These are phyloP conservation scores for Lepidochrysops patricia DNA, from an alignment of 2,888 invertebrate genomes.

Conservation along the genomic window DNA sequence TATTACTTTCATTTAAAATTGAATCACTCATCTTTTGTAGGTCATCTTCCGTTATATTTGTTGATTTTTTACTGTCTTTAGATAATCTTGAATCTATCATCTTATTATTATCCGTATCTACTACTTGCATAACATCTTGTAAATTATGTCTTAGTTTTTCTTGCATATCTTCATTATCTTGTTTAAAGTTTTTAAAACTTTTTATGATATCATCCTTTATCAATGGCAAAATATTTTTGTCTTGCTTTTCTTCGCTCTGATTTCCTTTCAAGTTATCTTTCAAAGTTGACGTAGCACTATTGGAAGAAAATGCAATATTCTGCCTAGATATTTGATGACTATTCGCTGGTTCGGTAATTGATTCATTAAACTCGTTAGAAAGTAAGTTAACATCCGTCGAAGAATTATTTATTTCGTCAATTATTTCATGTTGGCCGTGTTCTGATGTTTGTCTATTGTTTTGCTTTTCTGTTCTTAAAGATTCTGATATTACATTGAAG, in stretches of 20 bases:
- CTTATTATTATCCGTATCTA: conserved; percentile 11
- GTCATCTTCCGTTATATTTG: conserved; percentile 33
- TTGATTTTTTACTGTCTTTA: background rate
- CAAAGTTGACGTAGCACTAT: background rate
- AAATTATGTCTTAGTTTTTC: conserved; percentile 19
- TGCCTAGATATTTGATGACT: background rate
- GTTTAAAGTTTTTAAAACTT: conserved; percentile 33
- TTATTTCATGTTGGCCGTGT: background rate
- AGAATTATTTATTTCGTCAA: background rate
- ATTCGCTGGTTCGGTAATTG: background rate
- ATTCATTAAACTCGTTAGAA: background rate
- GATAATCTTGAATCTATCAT: background rate
- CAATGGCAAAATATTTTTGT: conserved; percentile 23
- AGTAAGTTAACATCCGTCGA: background rate
- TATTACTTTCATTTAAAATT: conserved; percentile 31
- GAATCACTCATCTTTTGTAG: conserved; percentile 49
- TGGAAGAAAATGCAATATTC: background rate
- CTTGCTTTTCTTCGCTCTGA: background rate
- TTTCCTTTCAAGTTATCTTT: background rate
- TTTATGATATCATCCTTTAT: conserved; percentile 33
- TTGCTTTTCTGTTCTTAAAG: background rate
- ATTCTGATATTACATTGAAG: background rate
- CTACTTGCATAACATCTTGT: conserved; percentile 17
- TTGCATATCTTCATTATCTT: conserved; percentile 20
- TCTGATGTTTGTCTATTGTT: background rate